Evolutionary conservation across 1,140 invertebrate genomes (phyloP), one percentile per base, ranked within the genome.

Genomic region (Dreissena rostriformis): DNA sequence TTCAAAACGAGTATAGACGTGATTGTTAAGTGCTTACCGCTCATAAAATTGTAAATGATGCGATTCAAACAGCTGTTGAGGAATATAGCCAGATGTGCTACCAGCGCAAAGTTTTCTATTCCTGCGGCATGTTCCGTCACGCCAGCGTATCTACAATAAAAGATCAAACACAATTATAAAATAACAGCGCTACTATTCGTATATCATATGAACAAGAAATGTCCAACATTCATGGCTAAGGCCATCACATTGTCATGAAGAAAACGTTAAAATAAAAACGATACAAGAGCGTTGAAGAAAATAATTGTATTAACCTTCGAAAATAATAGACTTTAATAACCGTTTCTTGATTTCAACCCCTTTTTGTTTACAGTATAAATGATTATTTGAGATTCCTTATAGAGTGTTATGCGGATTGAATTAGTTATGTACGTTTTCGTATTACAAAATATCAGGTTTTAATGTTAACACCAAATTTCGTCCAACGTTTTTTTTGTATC

Each of bases 1-100:
- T 5, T 4, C 6, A 19, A 61, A 11, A 19, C 57, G 57, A 61
- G 17, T 6, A n/a, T 6, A n/a, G n/a, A 19, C 57, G 57, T 6
- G 17, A 61, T n/a, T n/a, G n/a, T n/a, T n/a, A n/a, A n/a, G n/a
- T n/a, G 22, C 57, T 61, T 24, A 61, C 57, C 57, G 22, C 57
- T 61, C 57, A 61, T 61, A 24, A 61, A 61, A 24, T 61, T 61
- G 22, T 61, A 61, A 61, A 61, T 61, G 57, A 61, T 61, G 17
- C 4, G 57, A 61, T 61, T 61, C 11, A 61, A 12, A 5, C 97
- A 97, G 85, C 96, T 97, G 93, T 98, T 98, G 49, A 96, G 96
- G 91, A 97, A 97, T 90, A 96, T 82, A 1, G 90, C 76, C 85
- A 78, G 88, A 76, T 91, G 91, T 22, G 88, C 83, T 29, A 86